A percentile compares a stretch with the other conserved stretches of the same genome.
Evolutionary conservation across 2,888 invertebrate genomes (phyloP).

Genomic region (Heliothis peltigera): DNA sequence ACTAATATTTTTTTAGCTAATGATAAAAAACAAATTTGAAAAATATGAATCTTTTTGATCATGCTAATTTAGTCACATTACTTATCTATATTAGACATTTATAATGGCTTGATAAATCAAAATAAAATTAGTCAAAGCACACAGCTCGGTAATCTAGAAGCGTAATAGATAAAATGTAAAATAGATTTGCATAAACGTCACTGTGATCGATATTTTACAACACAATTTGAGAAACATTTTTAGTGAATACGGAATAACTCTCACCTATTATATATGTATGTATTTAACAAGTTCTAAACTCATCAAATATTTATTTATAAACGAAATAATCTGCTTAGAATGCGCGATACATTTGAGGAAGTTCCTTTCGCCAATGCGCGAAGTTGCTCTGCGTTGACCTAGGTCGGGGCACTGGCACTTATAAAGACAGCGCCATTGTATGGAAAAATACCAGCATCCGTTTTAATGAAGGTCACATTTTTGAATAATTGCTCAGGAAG

Average conservation of each 20-base stretch:
- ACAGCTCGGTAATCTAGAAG: background rate
- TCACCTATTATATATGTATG: too few relatives aligned
- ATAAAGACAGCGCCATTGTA: background rate
- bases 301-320: too few relatives aligned
- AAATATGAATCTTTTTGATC: background rate
- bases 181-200: background rate
- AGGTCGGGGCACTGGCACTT: constrained; percentile 9
- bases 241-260: too few relatives aligned
- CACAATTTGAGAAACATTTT: too few relatives aligned
- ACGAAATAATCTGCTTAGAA: too few relatives aligned
- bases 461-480: constrained; percentile 2
- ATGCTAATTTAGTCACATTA: background rate
- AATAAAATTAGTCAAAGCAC: background rate
- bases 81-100: background rate
- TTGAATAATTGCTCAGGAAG: constrained; percentile 1
- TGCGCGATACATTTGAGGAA: constrained; percentile 1
- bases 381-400: constrained; percentile 8
- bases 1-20: too few relatives aligned
- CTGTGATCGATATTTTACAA: background rate
- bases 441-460: background rate
- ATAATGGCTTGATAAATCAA: background rate
- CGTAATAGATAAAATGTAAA: background rate
- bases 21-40: too few relatives aligned
- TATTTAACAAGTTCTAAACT: too few relatives aligned
- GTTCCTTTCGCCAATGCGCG: constrained; percentile 10